Percentiles rank a stretch among this genome's conserved stretches.
Conservation (phyloP, 2,888 invertebrate genomes). For the Lacanobia wlatinum region DNA sequence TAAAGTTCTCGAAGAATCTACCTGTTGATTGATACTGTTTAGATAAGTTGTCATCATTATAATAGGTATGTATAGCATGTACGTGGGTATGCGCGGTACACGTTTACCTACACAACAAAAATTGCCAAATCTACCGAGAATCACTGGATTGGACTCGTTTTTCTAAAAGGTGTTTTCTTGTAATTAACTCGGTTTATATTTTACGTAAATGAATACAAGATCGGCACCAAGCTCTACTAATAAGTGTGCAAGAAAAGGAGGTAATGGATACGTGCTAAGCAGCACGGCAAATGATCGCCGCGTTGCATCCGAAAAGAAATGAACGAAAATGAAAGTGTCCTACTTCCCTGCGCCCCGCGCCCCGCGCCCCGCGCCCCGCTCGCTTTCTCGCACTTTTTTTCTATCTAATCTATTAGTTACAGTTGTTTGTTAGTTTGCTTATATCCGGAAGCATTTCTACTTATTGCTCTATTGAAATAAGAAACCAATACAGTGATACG, state of each 20-base stretch:
- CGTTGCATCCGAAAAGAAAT: conserved; percentile 89
- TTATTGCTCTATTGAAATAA: conserved; percentile 63
- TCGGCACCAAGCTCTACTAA: conserved; percentile 73
- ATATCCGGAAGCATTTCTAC: conserved; percentile 74
- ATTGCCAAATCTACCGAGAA: neutral
- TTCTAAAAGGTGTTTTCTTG: neutral
- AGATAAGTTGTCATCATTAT: neutral
- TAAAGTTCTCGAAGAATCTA: conserved; percentile 29
- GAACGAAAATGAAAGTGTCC: conserved; percentile 91
- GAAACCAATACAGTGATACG: conserved; percentile 43
- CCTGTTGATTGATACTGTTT: conserved; percentile 28
- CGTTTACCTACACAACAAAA: conserved; percentile 1
- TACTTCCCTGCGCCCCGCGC: conserved; percentile 79
- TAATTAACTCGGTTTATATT: conserved; percentile 45
- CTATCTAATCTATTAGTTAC: conserved; percentile 85
- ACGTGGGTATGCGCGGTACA: neutral
- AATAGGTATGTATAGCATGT: neutral
- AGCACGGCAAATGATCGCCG: conserved; percentile 83
- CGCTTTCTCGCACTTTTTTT: conserved; percentile 87
- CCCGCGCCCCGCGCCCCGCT: conserved; percentile 76
- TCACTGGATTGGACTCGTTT: neutral
- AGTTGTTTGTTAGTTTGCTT: conserved; percentile 77
- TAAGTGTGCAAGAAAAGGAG: conserved; percentile 82
- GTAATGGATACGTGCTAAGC: conserved; percentile 85
- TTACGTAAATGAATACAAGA: conserved; percentile 64